A percentile compares a stretch with the other conserved stretches of the same genome.
Conservation (phyloP, 2,113 vertebrate genomes). For the Gobius niger region DNA sequence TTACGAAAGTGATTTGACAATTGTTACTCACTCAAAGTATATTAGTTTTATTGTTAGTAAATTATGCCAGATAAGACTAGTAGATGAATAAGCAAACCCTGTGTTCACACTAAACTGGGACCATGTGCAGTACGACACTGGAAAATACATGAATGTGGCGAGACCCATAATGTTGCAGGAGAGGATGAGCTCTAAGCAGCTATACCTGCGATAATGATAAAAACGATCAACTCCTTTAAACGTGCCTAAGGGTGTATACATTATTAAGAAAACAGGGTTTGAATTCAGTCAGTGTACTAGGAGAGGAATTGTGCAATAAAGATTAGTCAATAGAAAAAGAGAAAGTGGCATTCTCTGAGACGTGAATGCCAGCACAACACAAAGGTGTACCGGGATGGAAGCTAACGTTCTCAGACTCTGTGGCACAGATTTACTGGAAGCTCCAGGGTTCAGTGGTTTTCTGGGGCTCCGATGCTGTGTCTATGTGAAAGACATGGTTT, state of each 20-base stretch:
- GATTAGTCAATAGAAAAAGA: conserved; percentile 46
- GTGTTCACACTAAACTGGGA: neutral
- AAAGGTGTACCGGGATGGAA: conserved; percentile 76
- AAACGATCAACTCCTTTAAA: neutral
- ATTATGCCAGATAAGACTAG: neutral
- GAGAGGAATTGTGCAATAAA: conserved; percentile 27
- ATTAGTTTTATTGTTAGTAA: no score
- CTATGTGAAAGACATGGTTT: conserved; percentile 69
- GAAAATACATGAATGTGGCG: no score
- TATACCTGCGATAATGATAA: neutral
- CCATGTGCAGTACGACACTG: neutral
- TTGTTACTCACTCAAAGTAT: no score
- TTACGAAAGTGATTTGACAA: no score
- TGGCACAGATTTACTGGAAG: conserved; percentile 73
- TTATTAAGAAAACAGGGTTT: neutral
- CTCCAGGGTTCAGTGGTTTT: conserved; percentile 71
- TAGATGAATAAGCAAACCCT: neutral
- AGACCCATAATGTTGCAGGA: no score
- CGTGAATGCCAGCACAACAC: conserved; percentile 60
- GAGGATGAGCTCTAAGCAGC: neutral
- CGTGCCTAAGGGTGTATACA: neutral
- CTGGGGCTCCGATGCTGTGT: conserved; percentile 72
- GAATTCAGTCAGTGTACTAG: conserved; percentile 7
- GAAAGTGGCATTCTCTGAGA: conserved; percentile 51
- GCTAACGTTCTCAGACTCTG: conserved; percentile 74